These are phyloP conservation scores for Premnoplex brunnescens DNA, from an alignment of 2,797 vertebrate genomes.

Conservation along the genomic window DNA sequence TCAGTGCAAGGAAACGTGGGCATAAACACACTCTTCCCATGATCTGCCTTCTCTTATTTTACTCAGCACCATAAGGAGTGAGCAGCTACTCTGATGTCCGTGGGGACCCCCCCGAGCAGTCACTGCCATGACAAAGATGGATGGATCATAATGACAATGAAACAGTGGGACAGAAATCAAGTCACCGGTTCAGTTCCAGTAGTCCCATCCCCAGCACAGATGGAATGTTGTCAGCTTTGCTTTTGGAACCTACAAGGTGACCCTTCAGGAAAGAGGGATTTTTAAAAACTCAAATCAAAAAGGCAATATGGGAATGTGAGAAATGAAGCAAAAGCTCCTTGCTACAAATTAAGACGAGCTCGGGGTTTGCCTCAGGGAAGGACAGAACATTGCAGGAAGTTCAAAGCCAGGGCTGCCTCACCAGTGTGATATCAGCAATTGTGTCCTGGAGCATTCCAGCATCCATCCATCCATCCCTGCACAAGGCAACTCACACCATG, in stretches of 20 bases:
- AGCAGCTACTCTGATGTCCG: neutral
- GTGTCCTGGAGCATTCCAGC: neutral
- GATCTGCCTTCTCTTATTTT: rapidly evolving
- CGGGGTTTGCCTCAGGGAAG: neutral
- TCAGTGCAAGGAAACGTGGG: rapidly evolving
- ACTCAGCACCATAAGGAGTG: neutral
- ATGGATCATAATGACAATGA: rapidly evolving
- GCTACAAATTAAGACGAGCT: neutral
- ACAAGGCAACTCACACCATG: neutral
- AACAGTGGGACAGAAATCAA: neutral
- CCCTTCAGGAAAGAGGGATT: neutral
- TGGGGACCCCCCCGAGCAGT: too few species aligned
- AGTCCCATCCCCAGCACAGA: neutral
- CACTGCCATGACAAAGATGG: rapidly evolving
- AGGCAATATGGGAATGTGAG: neutral
- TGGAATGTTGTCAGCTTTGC: neutral
- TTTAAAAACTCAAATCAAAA: neutral
- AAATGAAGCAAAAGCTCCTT: neutral
- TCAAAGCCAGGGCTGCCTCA: neutral
- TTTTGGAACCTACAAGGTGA: neutral
- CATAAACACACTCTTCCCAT: too few species aligned
- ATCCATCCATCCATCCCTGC: neutral
- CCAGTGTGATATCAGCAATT: neutral
- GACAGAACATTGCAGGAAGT: neutral
- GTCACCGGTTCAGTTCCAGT: neutral